Base-by-base conservation (phyloP, 2,797 vertebrate genomes). In the Lacerta agilis region DNA sequence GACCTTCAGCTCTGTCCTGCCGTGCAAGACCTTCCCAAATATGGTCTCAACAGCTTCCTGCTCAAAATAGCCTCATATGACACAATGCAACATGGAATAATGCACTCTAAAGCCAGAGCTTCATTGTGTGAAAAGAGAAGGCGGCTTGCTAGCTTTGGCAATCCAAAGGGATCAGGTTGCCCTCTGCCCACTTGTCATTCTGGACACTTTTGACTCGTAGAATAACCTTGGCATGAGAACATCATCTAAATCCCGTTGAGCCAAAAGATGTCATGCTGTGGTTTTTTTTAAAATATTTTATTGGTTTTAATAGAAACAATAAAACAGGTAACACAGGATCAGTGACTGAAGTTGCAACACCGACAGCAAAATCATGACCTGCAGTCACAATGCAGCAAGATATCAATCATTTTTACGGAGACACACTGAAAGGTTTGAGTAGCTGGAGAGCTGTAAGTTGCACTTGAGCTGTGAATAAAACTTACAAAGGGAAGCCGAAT, bases 41-140 rank as follows among this genome's bases (percentile, higher is more conserved):
- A 96, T 82, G 95, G 95, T 2, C 93, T 87, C 75, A 91, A 86
- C 88, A 93, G 88, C 91, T 92, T 94, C 89, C 92, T 81, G 94
- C 94, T 94, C 94, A 83, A 96, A 96, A 96, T 96, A 96, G 95
- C 91, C 86, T 1, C 93, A 88, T 93, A 90, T 94, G 95, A 95
- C 95, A 95, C 94, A 95, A 95, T 95, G 94, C 94, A 94, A 92
- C 64, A 0, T 1, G 0, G 77, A 88, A 92, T 91, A 94, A 93
- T 55, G 93, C 94, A 94, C 95, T 93, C 91, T 91, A 94, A 94
- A 94, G 95, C 92, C 94, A 78, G 92, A 87, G 1, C 91, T 87
- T 87, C 93, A 94, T 96, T 95, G 95, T 95, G 90, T 90, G 73
- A 90, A 87, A 64, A 66, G 88, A 41, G 92, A 20, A 38, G 86